Conservation (phyloP, 2,797 vertebrate genomes). For the Thalassophryne amazonica region DNA sequence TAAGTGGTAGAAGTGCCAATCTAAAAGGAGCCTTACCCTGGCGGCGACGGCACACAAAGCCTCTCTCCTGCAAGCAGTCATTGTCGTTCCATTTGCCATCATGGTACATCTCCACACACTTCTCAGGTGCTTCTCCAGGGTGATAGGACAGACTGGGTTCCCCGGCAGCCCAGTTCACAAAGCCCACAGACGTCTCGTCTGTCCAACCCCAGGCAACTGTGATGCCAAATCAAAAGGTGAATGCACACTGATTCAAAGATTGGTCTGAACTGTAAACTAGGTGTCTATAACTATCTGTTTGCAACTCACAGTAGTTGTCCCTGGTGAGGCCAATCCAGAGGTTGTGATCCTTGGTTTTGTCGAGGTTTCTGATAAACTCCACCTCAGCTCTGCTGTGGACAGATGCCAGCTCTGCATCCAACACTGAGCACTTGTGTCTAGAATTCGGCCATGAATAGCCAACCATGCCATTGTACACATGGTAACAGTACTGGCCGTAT, state of each 20-base stretch:
- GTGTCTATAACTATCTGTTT: too few species aligned
- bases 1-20: too few species aligned
- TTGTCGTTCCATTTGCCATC: conserved; percentile 82
- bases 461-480: conserved; percentile 40
- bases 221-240: not conserved
- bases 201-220: conserved; percentile 80
- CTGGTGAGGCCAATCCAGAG: conserved; percentile 80
- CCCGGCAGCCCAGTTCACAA: conserved; percentile 75
- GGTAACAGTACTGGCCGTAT: conserved; percentile 74
- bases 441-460: conserved; percentile 77
- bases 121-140: conserved; percentile 50
- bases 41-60: conserved; percentile 72
- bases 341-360: conserved; percentile 68
- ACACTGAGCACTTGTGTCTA: conserved; percentile 55
- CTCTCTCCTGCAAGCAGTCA: conserved; percentile 76
- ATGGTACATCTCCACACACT: conserved; percentile 79
- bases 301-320: conserved; percentile 72
- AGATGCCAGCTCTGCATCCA: conserved; percentile 63
- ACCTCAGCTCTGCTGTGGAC: conserved; percentile 76
- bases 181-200: conserved; percentile 62
- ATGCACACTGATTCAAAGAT: too few species aligned
- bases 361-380: conserved; percentile 73
- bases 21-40: conserved; percentile 59
- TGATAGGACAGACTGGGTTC: conserved; percentile 73
- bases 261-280: too few species aligned